Percentiles rank a stretch among this genome's conserved stretches.
Evolutionary conservation across 2,797 vertebrate species (phyloP).

Genomic region (Selene dorsalis): DNA sequence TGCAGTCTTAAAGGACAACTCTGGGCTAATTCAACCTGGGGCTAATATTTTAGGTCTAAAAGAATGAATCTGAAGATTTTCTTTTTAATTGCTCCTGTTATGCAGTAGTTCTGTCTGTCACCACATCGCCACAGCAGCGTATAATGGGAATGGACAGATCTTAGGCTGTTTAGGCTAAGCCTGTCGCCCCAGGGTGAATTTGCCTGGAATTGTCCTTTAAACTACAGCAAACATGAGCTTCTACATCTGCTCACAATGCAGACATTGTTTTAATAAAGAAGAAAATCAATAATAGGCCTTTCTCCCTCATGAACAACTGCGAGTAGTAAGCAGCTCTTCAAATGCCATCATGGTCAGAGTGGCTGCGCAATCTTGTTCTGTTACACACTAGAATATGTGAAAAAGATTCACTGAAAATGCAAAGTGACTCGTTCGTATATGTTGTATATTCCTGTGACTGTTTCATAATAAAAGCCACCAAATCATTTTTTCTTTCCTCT

Average conservation of each 20-base stretch:
- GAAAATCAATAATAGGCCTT: background rate
- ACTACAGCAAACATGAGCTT: background rate
- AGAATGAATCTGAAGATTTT: too few species aligned
- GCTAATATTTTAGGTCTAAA: too few species aligned
- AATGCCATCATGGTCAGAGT: background rate
- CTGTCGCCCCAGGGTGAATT: too few species aligned
- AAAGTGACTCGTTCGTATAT: background rate
- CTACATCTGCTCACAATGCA: background rate
- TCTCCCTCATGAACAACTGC: background rate
- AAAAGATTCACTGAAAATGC: background rate
- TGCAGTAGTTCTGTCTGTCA: too few species aligned
- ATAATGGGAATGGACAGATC: too few species aligned
- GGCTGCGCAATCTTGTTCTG: slow-evolving; percentile 6
- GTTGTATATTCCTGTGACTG: background rate
- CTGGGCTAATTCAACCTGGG: too few species aligned
- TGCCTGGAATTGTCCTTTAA: too few species aligned
- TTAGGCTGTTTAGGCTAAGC: too few species aligned
- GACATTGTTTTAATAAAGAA: slow-evolving; percentile 1
- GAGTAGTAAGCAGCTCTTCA: background rate
- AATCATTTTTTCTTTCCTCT: too few species aligned
- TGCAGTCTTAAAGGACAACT: too few species aligned
- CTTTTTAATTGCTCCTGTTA: too few species aligned
- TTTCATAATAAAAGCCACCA: background rate
- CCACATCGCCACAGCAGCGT: too few species aligned
- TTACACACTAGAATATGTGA: background rate